Evolutionary conservation across 2,113 vertebrate genomes (phyloP), one percentile per base, ranked within the genome.

Genomic region (Reinhardtius hippoglossoides): DNA sequence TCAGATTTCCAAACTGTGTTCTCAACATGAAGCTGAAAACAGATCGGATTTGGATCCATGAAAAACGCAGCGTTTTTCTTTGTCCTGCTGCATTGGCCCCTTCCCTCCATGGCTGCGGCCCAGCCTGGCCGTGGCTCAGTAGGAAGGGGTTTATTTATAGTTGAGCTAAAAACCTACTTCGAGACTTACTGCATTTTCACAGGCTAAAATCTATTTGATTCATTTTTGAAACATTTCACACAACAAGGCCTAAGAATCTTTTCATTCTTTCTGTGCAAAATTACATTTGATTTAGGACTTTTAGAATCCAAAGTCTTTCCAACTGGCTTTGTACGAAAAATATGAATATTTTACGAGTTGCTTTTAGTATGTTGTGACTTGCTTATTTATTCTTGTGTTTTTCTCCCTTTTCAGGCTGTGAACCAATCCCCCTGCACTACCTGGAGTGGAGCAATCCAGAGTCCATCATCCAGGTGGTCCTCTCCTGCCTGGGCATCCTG

Each of bases 361-460:
- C 59, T 68, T 55, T 74, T 9, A 58, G 26, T 42, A 21, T 52
- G 26, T 44, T 50, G 37, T 55, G 2, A 2, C n/a, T 31, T 4
- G 14, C 37, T 2, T 50, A 26, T 81, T 74, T 63, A 63, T 71
- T 62, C 31, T 57, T 0, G 0, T 85, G 37, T 82, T 74, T 81
- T 66, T 55, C 37, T 66, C 15, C 3, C 55, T 40, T 59, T 52
- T 16, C 93, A 99, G 98, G 95, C 88, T 99, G 98, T 35, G 94
- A 97, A 81, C 94, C 94, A 14, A 96, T 99, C 83, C 91, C 95
- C 13, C 90, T 99, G 68, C 96, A 94, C 86, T 96, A 97, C 82
- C 95, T 99, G 44, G 95, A 97, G 84, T 99, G 98, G 98, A 96
- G 97, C 87, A 96, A 97, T 78, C 96, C 97, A 50, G 98, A 99